Evolutionary conservation across 2,113 vertebrate species (phyloP).

Genomic region (Aptenodytes patagonicus): DNA sequence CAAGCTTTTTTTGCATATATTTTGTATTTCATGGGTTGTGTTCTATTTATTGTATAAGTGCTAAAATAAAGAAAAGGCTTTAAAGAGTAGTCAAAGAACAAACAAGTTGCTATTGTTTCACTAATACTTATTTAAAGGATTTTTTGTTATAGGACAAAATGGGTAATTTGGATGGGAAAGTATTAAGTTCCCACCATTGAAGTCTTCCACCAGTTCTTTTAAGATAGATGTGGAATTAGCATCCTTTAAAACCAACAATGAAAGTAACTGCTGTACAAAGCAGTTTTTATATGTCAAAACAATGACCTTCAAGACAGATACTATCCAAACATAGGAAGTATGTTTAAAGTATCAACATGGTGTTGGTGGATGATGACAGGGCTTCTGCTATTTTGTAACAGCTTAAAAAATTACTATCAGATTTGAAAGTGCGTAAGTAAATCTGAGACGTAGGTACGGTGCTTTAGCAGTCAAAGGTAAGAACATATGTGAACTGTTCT

Average conservation of each 20-base stretch:
- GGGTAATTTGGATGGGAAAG: not conserved
- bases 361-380: not conserved
- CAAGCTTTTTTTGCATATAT: not conserved
- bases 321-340: not conserved
- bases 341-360: not conserved
- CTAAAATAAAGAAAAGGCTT: not conserved
- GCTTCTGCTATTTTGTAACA: not conserved
- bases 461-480: not conserved
- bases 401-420: not conserved
- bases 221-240: not conserved
- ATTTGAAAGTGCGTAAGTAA: not conserved
- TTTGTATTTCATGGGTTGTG: not conserved
- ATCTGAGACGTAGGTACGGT: not conserved
- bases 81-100: not conserved
- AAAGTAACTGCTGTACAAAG: not conserved
- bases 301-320: not conserved
- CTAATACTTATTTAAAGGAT: not conserved
- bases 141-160: not conserved
- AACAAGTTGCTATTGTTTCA: not conserved
- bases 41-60: not conserved
- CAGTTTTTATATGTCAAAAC: not conserved
- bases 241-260: not conserved
- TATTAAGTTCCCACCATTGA: not conserved
- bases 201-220: not conserved
- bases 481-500: fast-evolving